Conservation (phyloP, 2,888 invertebrate species). For the Drosophila mayaguana region DNA sequence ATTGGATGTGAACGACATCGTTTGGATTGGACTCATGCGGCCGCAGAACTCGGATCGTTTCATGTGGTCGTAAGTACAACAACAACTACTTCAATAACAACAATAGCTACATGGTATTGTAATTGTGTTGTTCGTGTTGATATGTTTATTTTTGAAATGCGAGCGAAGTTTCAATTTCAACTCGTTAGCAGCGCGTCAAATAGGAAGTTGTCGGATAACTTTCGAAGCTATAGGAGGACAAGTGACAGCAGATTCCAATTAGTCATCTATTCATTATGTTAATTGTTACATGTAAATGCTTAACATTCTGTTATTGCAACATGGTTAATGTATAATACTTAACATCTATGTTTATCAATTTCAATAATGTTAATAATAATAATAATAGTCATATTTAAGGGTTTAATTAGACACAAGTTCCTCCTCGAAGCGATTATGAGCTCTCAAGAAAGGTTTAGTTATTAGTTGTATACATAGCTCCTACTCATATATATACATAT, state of each 20-base stretch:
- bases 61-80: constrained; percentile 90
- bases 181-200: neutral
- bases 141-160: constrained; percentile 46
- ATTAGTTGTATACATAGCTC: neutral
- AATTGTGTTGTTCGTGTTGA: constrained; percentile 59
- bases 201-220: neutral
- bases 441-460: too few species aligned
- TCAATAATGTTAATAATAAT: too few species aligned
- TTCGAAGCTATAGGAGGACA: neutral
- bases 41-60: constrained; percentile 90
- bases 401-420: too few species aligned
- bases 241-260: neutral
- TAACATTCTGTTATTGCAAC: neutral
- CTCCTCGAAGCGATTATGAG: too few species aligned
- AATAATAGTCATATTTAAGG: too few species aligned
- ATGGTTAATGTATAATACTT: too few species aligned
- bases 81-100: constrained; percentile 23
- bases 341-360: too few species aligned
- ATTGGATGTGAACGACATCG: constrained; percentile 90
- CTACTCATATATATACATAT: neutral
- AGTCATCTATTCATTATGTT: neutral
- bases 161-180: neutral
- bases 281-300: neutral
- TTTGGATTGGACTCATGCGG: constrained; percentile 92
- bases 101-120: constrained; percentile 38